phyloP scores from a whole-genome alignment of 1,140 invertebrate species.

The Pseudachorutes palmiensis region DNA sequence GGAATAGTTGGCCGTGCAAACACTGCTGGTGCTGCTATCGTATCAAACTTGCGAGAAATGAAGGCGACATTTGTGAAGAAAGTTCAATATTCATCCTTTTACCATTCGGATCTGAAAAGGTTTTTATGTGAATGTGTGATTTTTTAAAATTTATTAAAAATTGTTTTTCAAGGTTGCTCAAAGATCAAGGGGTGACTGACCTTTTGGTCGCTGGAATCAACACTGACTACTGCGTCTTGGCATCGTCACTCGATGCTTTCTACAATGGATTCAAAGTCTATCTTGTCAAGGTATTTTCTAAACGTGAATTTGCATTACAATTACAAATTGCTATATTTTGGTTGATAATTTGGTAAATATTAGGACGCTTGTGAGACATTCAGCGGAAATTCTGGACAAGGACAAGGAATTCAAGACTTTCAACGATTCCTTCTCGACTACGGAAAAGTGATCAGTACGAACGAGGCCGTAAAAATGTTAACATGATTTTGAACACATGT shows the following conservation, averaged over 20 bases:
- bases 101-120: neutral
- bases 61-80: slow-evolving; percentile 15
- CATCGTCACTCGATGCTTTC: slow-evolving; percentile 11
- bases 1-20: slow-evolving; percentile 2
- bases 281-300: slow-evolving; percentile 10
- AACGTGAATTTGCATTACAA: too few species aligned
- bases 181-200: neutral
- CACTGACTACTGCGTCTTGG: slow-evolving; percentile 17
- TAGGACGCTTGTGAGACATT: slow-evolving; percentile 12
- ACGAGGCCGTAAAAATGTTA: neutral
- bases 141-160: neutral
- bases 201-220: slow-evolving; percentile 6
- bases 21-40: neutral
- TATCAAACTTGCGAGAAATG: neutral
- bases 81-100: slow-evolving; percentile 15
- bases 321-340: neutral
- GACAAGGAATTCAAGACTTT: neutral
- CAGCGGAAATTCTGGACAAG: neutral
- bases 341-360: neutral
- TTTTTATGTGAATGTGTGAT: neutral
- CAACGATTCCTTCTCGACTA: neutral
- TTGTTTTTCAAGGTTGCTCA: neutral
- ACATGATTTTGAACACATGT: too few species aligned
- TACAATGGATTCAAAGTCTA: slow-evolving; percentile 4
- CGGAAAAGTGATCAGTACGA: slow-evolving; percentile 1